phyloP scores from a whole-genome alignment of 2,113 vertebrate species.

The Orientallactaga bullata region DNA sequence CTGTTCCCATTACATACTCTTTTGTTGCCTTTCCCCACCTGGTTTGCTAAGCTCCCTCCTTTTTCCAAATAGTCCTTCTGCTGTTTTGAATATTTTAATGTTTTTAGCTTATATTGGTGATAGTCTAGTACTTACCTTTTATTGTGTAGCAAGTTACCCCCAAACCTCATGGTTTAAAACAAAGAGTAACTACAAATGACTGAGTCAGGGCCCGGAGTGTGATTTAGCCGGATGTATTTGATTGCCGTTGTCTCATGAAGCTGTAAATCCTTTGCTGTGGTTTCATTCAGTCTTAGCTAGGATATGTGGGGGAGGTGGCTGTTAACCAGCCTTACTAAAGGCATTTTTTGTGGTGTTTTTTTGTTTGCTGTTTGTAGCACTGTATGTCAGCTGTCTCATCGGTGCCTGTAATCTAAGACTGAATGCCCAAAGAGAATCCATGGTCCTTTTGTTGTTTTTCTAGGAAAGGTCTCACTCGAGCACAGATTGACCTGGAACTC shows the following conservation, averaged over 20 bases:
- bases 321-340: not conserved
- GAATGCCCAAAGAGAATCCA: not conserved
- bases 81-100: too few species aligned
- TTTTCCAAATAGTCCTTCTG: too few species aligned
- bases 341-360: not conserved
- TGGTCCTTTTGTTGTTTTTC: not conserved
- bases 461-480: too few species aligned
- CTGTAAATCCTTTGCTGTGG: not conserved
- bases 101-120: not conserved
- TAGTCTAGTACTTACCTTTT: not conserved
- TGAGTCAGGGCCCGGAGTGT: not conserved
- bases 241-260: not conserved
- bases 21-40: too few species aligned
- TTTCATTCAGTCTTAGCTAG: not conserved
- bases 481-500: too few species aligned
- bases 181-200: not conserved
- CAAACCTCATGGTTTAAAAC: not conserved
- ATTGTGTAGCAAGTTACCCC: not conserved
- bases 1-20: too few species aligned
- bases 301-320: not conserved
- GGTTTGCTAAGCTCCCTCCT: too few species aligned
- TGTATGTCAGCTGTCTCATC: not conserved
- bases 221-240: not conserved
- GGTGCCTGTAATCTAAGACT: not conserved
- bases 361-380: not conserved